phyloP scores from a whole-genome alignment of 2,797 vertebrate genomes.

The Lacerta agilis region DNA sequence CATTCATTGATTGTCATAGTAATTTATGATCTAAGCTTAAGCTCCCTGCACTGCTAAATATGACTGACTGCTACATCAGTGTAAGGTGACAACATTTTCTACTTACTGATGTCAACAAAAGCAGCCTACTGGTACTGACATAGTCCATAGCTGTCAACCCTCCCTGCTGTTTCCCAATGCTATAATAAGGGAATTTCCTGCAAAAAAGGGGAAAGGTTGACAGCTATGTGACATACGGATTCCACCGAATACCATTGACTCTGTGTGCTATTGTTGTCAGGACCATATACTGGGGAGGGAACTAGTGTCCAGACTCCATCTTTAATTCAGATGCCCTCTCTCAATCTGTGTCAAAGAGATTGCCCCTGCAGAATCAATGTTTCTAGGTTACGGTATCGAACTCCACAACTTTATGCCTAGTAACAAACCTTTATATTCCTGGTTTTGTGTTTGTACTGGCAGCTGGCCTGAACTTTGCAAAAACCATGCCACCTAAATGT shows the following conservation, averaged over 20 bases:
- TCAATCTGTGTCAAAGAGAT: not conserved
- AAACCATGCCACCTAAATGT: slow-evolving; percentile 3
- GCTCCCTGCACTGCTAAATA: not conserved
- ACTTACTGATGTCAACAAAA: not conserved
- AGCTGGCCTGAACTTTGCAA: not conserved
- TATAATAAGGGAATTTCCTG: too few relatives aligned
- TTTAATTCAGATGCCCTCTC: not conserved
- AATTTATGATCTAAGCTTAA: not conserved
- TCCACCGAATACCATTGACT: not conserved
- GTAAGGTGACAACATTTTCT: not conserved
- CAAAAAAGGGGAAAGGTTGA: too few relatives aligned
- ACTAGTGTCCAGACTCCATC: not conserved
- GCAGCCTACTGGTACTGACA: not conserved
- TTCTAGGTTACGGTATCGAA: not conserved
- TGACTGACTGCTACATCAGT: not conserved
- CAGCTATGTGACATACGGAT: not conserved
- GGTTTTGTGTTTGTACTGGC: not conserved
- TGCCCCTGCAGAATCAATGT: not conserved
- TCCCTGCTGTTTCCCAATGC: too few relatives aligned
- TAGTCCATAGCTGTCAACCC: too few relatives aligned
- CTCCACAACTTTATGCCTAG: not conserved
- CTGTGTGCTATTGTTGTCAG: too few relatives aligned
- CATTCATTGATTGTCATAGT: not conserved
- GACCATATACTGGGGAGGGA: not conserved
- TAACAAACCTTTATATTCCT: slow-evolving; percentile 1